Conservation (phyloP, 2,888 invertebrate species). For the Girardia tigrina region DNA sequence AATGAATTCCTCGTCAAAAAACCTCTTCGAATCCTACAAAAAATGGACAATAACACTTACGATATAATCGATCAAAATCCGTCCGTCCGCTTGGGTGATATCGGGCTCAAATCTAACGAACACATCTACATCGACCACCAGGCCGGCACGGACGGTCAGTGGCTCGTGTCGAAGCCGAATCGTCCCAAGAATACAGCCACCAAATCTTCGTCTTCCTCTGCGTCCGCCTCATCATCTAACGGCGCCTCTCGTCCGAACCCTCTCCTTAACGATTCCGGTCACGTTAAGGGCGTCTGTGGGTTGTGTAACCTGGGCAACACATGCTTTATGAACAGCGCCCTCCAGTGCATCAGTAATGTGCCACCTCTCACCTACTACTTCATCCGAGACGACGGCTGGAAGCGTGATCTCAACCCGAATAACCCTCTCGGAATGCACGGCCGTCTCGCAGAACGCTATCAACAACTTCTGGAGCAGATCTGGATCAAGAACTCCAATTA, state of each 20-base stretch:
- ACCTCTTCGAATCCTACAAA: not conserved
- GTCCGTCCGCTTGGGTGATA: not conserved
- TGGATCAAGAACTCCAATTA: constrained; percentile 35
- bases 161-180: no score
- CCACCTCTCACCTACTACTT: constrained; percentile 40
- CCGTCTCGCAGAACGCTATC: constrained; percentile 36
- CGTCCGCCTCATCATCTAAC: no score
- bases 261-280: no score
- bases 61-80: not conserved
- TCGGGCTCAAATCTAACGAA: no score
- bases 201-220: no score
- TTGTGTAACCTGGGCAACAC: constrained; percentile 38
- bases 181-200: no score
- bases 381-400: not conserved
- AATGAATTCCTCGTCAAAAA: not conserved
- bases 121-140: no score
- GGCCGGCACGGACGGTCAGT: no score
- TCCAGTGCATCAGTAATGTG: constrained; percentile 56
- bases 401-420: constrained; percentile 13
- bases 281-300: constrained; percentile 37
- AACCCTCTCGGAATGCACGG: constrained; percentile 45
- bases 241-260: no score
- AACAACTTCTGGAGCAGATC: constrained; percentile 36
- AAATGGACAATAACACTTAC: not conserved
- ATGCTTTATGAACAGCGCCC: constrained; percentile 38